Evolutionary conservation across 2,113 vertebrate genomes (phyloP).

Genomic region (Taurulus bubalis): DNA sequence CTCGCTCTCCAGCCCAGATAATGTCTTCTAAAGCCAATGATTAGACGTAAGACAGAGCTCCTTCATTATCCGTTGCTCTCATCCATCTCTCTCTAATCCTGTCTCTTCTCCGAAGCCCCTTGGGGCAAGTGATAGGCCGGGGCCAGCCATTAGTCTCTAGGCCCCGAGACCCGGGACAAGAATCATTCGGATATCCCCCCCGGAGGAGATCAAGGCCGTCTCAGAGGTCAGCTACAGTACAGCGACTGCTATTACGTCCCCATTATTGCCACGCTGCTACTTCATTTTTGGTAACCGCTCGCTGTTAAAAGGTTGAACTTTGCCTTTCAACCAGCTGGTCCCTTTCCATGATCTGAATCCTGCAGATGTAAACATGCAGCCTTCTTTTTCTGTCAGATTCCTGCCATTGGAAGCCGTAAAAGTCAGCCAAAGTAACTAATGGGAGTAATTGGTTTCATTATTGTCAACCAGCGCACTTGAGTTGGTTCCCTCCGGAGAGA

Average conservation of each 20-base stretch:
- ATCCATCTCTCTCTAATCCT: slow-evolving; percentile 77
- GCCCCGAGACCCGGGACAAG: slow-evolving; percentile 42
- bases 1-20: slow-evolving; percentile 47
- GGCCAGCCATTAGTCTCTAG: slow-evolving; percentile 65
- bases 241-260: slow-evolving; percentile 17
- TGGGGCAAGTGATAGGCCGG: slow-evolving; percentile 59
- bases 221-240: slow-evolving; percentile 35
- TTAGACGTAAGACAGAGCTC: slow-evolving; percentile 75
- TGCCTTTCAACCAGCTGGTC: slow-evolving; percentile 14
- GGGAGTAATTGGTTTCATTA: slow-evolving; percentile 37
- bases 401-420: slow-evolving; percentile 30
- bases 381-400: slow-evolving; percentile 30
- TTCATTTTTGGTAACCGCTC: neutral
- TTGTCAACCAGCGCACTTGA: slow-evolving; percentile 26
- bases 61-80: slow-evolving; percentile 76
- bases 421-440: slow-evolving; percentile 21
- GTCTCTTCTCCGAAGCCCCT: slow-evolving; percentile 54
- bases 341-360: neutral
- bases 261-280: slow-evolving; percentile 15
- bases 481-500: slow-evolving; percentile 6
- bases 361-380: neutral
- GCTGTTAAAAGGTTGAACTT: slow-evolving; percentile 17
- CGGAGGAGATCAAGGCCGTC: slow-evolving; percentile 56
- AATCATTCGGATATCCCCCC: slow-evolving; percentile 48
- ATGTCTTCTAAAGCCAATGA: slow-evolving; percentile 73